Conservation (phyloP, 2,797 vertebrate genomes). For the Oceanodroma leucorhoa region DNA sequence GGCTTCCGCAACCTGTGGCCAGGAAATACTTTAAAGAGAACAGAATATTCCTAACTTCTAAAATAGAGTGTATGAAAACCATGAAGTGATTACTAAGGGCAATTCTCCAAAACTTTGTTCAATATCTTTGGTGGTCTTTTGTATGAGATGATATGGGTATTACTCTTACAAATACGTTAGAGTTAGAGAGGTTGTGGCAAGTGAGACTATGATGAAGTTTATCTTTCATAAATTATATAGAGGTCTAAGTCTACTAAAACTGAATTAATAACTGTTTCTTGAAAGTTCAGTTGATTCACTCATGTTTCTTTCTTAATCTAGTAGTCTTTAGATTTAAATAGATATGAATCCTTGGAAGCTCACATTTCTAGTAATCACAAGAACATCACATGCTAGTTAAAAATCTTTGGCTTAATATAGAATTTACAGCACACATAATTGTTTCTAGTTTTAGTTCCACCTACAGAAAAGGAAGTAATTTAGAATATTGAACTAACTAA, state of each 20-base stretch:
- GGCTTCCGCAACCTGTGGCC: not conserved
- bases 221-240: not conserved
- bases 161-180: not conserved
- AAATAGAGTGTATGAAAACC: not conserved
- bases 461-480: slow-evolving; percentile 44
- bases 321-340: slow-evolving; percentile 16
- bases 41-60: not conserved
- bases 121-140: not conserved
- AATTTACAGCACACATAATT: not conserved
- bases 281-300: slow-evolving; percentile 14
- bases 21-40: not conserved
- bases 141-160: not conserved
- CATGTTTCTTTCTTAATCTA: not conserved
- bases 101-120: not conserved
- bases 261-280: not conserved
- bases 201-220: not conserved
- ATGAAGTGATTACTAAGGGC: not conserved
- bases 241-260: not conserved
- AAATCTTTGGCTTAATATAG: not conserved
- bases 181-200: not conserved
- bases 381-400: slow-evolving; percentile 17
- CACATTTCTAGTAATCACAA: slow-evolving; percentile 30
- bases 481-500: not conserved
- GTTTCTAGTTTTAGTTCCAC: slow-evolving; percentile 41
- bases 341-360: not conserved